A percentile compares a stretch with the other conserved stretches of the same genome.
phyloP scores from a whole-genome alignment of 2,888 invertebrate species.

The Trachelus iudaicus region DNA sequence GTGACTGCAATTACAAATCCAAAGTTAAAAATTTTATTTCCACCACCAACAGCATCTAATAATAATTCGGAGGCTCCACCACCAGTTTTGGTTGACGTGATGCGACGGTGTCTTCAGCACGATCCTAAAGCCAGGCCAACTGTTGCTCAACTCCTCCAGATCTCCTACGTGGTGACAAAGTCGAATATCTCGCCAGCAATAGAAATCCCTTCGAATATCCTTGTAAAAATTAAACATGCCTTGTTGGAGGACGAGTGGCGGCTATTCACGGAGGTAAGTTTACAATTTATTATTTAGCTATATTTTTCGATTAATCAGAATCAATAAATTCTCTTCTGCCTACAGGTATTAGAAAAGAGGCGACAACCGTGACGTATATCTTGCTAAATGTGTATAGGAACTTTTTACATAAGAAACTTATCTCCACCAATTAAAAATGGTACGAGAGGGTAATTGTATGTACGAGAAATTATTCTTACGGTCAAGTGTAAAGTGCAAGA shows the following conservation, averaged over 20 bases:
- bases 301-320: not conserved
- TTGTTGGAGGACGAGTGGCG: constrained; percentile 58
- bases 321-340: constrained; percentile 9
- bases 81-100: constrained; percentile 71
- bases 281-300: not conserved
- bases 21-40: constrained; percentile 79
- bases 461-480: not conserved
- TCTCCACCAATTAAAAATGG: not conserved
- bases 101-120: constrained; percentile 79
- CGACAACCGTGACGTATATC: constrained; percentile 6
- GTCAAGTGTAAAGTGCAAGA: not conserved
- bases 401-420: not conserved
- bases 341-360: constrained; percentile 30
- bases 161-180: constrained; percentile 60
- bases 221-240: constrained; percentile 52
- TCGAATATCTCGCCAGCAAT: constrained; percentile 20
- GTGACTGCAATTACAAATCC: constrained; percentile 82
- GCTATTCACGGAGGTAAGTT: constrained; percentile 48
- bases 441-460: not conserved
- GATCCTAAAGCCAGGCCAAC: constrained; percentile 80
- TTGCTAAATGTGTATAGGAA: not conserved
- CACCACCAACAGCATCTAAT: constrained; percentile 53
- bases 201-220: constrained; percentile 44
- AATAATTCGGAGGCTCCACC: constrained; percentile 68
- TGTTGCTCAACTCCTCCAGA: constrained; percentile 76